Conservation (phyloP, 2,113 vertebrate species). For the Tragelaphus imberbis region DNA sequence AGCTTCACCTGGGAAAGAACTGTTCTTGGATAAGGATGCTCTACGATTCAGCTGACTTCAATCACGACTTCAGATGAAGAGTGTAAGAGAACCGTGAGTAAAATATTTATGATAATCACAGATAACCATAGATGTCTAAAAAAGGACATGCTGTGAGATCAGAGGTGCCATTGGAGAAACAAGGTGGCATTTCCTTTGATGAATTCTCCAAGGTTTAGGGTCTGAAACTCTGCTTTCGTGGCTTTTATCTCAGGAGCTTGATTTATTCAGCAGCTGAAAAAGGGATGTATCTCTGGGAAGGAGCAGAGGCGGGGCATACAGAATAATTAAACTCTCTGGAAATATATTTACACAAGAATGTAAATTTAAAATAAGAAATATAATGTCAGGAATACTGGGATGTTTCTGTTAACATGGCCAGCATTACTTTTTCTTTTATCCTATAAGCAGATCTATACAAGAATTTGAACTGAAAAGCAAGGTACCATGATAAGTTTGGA, state of each 20-base stretch:
- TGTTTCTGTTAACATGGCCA: background rate
- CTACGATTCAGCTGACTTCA: background rate
- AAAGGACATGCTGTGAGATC: constrained; percentile 25
- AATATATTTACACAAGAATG: background rate
- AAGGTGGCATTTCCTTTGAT: constrained; percentile 59
- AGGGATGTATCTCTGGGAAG: background rate
- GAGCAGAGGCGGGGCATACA: background rate
- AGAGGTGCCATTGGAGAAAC: constrained; percentile 26
- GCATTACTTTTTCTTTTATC: background rate
- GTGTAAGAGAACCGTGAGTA: background rate
- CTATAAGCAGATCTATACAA: no score
- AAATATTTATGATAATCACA: constrained; percentile 59
- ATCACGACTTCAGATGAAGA: background rate
- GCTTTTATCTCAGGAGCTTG: constrained; percentile 24
- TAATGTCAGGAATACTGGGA: background rate
- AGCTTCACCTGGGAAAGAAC: background rate
- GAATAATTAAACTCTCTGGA: background rate
- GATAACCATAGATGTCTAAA: constrained; percentile 35
- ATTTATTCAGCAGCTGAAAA: constrained; percentile 30
- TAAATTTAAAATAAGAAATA: background rate
- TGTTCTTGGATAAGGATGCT: background rate
- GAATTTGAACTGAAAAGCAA: background rate
- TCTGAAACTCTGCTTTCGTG: background rate
- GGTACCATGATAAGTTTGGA: background rate
- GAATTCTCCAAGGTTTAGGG: background rate